Conservation (phyloP, 2,888 invertebrate species). For the Argynnis bischoffii region DNA sequence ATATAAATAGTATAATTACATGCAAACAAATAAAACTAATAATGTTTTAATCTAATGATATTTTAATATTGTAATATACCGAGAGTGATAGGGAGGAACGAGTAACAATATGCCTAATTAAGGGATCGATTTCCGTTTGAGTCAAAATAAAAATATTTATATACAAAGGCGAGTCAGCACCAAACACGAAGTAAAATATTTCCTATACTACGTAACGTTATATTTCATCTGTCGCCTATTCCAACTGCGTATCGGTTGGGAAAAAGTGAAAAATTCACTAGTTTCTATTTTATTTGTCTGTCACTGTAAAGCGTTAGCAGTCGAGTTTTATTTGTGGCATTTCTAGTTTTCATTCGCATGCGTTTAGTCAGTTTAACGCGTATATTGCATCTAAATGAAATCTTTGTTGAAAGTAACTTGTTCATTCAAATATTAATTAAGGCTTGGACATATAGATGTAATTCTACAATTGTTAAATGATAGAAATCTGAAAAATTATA, state of each 20-base stretch:
- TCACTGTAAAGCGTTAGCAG: slow-evolving; percentile 44
- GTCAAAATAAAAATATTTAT: background rate
- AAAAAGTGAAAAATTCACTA: slow-evolving; percentile 52
- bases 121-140: too few relatives aligned
- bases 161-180: background rate
- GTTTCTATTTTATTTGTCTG: slow-evolving; percentile 44
- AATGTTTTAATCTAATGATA: too few relatives aligned
- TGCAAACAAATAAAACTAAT: too few relatives aligned
- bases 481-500: too few relatives aligned
- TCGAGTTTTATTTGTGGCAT: slow-evolving; percentile 46
- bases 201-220: slow-evolving; percentile 1
- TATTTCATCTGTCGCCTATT: slow-evolving; percentile 19
- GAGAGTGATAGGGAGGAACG: too few relatives aligned
- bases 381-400: background rate
- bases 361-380: slow-evolving; percentile 20
- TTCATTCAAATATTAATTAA: background rate
- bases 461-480: too few relatives aligned
- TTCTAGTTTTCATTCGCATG: slow-evolving; percentile 25
- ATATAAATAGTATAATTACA: too few relatives aligned
- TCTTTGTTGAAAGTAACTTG: background rate
- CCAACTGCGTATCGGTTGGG: slow-evolving; percentile 8
- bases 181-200: slow-evolving; percentile 12
- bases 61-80: too few relatives aligned
- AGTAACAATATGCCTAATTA: too few relatives aligned
- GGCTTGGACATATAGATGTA: too few relatives aligned